Evolutionary conservation across 2,113 vertebrate genomes (phyloP), one percentile per base, ranked within the genome.

Genomic region (Turdus rufiventris): DNA sequence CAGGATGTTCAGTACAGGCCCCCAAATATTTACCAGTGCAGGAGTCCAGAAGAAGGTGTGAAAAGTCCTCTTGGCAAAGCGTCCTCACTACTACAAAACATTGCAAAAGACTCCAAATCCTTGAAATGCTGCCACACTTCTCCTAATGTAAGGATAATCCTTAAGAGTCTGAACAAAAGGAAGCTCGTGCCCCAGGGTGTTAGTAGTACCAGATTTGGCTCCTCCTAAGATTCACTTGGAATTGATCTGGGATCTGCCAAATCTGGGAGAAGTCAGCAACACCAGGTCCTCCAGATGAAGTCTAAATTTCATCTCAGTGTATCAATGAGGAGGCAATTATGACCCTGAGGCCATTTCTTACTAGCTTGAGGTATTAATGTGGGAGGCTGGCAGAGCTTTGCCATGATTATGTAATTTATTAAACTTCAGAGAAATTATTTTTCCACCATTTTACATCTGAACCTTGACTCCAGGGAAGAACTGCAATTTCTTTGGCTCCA

Each of bases 381-480:
- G 36, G 60, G 83, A 91, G 74, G 71, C 75, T 95, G 85, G 87
- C 87, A 89, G 56, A 73, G 67, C 50, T 80, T 48, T 90, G 47
- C 67, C 56, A 25, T 62, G 67, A 48, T 73, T 91, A 62, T 40
- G 47, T 79, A 91, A 94, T 78, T 90, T 95, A 88, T 85, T 96
- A 95, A 95, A 89, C 85, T 93, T 96, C 24, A 88, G 88, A 95
- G 66, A 70, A 90, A 94, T 97, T 82, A 60, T 93, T 94, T 93
- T 82, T 80, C 60, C 71, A n/a, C 40, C 23, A 33, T 94, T 96
- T 93, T 93, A 86, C 36, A 42, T 94, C 82, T 94, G 87, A 93
- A 83, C 88, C 74, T 83, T 62, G 67, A 83, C 85, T 93, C 21
- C 5, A 75, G 85, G 91, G 91, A 62, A 83, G 67, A 77, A 4